phyloP scores from a whole-genome alignment of 2,797 vertebrate species.

The Microctenopoma lineatum region DNA sequence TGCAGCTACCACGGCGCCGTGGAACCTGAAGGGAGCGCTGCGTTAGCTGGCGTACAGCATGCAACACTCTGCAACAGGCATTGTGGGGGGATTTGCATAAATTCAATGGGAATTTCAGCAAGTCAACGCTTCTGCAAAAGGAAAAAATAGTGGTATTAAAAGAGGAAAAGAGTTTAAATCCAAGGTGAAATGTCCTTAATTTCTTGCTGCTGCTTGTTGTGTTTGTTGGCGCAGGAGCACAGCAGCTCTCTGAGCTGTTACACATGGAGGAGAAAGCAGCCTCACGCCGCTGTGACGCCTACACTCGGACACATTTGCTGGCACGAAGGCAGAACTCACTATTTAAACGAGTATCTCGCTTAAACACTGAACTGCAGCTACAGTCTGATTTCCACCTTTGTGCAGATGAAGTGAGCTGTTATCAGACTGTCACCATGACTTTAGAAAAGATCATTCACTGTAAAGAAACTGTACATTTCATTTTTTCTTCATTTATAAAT shows the following conservation, averaged over 20 bases:
- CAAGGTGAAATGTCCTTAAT: conserved; percentile 39
- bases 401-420: not conserved
- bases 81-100: conserved; percentile 67
- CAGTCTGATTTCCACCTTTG: not conserved
- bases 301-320: conserved; percentile 16
- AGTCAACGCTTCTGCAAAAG: conserved; percentile 37
- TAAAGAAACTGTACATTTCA: no score
- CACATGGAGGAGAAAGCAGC: conserved; percentile 13
- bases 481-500: no score
- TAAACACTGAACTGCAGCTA: not conserved
- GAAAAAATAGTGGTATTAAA: conserved; percentile 30
- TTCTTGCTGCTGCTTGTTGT: conserved; percentile 28
- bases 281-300: conserved; percentile 13
- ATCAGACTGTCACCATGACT: not conserved
- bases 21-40: conserved; percentile 59
- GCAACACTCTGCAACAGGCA: conserved; percentile 59
- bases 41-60: conserved; percentile 51
- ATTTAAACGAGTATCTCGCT: conserved; percentile 2
- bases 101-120: conserved; percentile 53
- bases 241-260: not conserved
- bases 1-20: conserved; percentile 49
- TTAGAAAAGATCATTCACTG: no score
- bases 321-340: not conserved
- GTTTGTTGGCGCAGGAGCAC: conserved; percentile 6
- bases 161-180: conserved; percentile 55